phyloP scores from a whole-genome alignment of 2,888 invertebrate species.

The Gnatocerus cornutus region DNA sequence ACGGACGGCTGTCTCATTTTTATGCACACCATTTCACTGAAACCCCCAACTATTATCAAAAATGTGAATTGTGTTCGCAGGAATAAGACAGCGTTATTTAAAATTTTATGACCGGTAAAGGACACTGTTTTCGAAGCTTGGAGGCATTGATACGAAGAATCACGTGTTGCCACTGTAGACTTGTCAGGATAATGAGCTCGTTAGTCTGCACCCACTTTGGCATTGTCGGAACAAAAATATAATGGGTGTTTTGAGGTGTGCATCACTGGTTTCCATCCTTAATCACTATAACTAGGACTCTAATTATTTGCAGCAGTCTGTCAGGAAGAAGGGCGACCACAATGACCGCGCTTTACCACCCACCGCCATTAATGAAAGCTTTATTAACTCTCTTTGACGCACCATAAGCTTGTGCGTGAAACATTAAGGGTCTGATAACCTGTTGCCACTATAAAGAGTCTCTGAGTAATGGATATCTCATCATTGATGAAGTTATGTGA shows the following conservation, averaged over 20 bases:
- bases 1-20: conserved; percentile 48
- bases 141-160: too few relatives aligned
- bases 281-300: conserved; percentile 36
- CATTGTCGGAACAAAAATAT: conserved; percentile 33
- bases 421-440: conserved; percentile 54
- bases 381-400: conserved; percentile 60
- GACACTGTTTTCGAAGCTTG: conserved; percentile 22
- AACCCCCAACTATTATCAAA: conserved; percentile 42
- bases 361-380: conserved; percentile 54
- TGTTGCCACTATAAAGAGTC: conserved; percentile 52
- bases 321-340: conserved; percentile 51
- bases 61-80: conserved; percentile 43
- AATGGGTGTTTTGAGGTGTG: conserved; percentile 48
- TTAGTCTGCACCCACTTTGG: conserved; percentile 31
- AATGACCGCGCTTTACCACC: conserved; percentile 54
- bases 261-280: conserved; percentile 33
- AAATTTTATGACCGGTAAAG: conserved; percentile 35
- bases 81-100: conserved; percentile 36
- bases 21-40: conserved; percentile 46
- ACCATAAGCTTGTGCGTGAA: conserved; percentile 53
- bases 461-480: conserved; percentile 25
- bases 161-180: background rate
- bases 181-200: conserved; percentile 42
- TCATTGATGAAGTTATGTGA: conserved; percentile 17
- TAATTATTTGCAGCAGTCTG: conserved; percentile 44